Evolutionary conservation across 2,113 vertebrate species (phyloP).

Genomic region (Glareola pratincola): DNA sequence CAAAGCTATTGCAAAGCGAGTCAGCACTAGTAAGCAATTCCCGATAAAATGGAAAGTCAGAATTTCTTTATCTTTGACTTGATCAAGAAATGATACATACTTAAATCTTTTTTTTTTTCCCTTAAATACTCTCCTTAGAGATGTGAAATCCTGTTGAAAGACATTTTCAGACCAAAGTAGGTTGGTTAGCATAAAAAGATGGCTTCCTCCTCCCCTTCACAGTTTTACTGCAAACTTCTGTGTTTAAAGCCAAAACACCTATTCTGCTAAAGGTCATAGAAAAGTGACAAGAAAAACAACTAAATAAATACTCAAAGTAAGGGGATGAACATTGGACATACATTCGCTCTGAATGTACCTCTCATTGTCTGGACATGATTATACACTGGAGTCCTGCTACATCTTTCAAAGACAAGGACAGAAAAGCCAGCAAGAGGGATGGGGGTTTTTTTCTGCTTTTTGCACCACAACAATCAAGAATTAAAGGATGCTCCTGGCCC

Average conservation of each 20-base stretch:
- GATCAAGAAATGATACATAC: not conserved
- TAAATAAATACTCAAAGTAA: not conserved
- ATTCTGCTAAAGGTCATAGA: not conserved
- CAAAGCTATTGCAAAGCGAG: not conserved
- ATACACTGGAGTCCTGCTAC: not conserved
- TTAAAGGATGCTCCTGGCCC: not conserved
- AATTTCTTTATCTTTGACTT: not conserved
- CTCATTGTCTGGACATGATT: not conserved
- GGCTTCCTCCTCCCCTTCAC: accelerated
- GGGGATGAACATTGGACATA: not conserved
- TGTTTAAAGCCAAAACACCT: not conserved
- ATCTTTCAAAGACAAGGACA: not conserved
- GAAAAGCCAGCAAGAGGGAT: not conserved
- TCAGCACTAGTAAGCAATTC: not conserved
- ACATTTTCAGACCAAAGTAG: not conserved
- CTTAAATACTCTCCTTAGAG: not conserved
- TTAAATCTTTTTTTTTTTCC: not conserved
- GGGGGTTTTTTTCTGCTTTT: not conserved
- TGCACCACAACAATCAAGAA: not conserved
- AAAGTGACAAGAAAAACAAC: not conserved
- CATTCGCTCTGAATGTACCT: not conserved
- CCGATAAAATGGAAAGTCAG: not conserved
- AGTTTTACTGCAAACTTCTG: not conserved
- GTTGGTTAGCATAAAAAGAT: not conserved
- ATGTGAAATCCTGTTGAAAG: not conserved